These are phyloP conservation scores for Carcina quercana DNA, from an alignment of 2,888 invertebrate species.

Conservation along the genomic window DNA sequence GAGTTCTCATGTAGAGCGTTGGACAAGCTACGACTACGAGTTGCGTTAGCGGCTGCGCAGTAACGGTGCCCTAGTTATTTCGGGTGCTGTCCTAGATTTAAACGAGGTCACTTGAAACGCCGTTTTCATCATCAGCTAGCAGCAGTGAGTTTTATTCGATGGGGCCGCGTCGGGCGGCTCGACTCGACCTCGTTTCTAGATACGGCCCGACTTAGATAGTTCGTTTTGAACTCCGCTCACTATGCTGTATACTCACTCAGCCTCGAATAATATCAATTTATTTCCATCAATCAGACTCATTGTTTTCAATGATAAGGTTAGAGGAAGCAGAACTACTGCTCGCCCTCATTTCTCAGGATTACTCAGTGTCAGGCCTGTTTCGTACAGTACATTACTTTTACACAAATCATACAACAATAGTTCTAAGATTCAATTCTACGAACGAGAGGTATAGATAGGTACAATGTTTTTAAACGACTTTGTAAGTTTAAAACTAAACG, in stretches of 20 bases:
- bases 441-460: no score
- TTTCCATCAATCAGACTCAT: slow-evolving; percentile 12
- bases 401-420: no score
- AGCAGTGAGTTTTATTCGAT: slow-evolving; percentile 51
- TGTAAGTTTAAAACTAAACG: no score
- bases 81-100: slow-evolving; percentile 63
- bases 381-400: no score
- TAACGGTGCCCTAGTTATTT: slow-evolving; percentile 70
- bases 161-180: slow-evolving; percentile 58
- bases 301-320: no score
- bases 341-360: no score
- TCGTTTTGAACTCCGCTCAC: slow-evolving; percentile 7
- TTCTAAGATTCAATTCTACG: no score
- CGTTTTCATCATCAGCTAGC: slow-evolving; percentile 65
- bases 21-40: slow-evolving; percentile 36
- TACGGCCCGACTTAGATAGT: slow-evolving; percentile 37
- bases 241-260: neutral
- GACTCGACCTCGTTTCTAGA: slow-evolving; percentile 40
- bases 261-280: slow-evolving; percentile 24
- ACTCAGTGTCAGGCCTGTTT: no score
- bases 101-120: slow-evolving; percentile 58
- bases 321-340: no score
- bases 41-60: slow-evolving; percentile 61
- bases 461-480: no score
- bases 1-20: slow-evolving; percentile 31